Evolutionary conservation across 2,797 vertebrate genomes (phyloP), one percentile per base, ranked within the genome.

Genomic region (Rhodeus uyekii): DNA sequence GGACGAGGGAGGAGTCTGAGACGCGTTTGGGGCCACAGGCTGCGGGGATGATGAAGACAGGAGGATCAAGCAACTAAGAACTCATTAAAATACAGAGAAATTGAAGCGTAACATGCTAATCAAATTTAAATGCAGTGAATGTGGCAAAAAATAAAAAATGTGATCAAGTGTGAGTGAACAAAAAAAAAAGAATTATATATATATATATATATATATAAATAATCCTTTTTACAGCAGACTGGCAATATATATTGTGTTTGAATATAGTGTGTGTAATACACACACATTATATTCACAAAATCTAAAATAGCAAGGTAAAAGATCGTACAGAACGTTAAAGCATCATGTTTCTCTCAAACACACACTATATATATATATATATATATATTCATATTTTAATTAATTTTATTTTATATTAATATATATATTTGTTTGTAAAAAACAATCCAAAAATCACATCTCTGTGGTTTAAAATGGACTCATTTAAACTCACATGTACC

Each of bases 1-100:
- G 64, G 97, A 97, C 1, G 95, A 96, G 0, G 96, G 96, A 5
- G 97, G 96, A 16, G 96, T 97, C 84, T 98, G 94, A 22, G 95
- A 96, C 63, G 94, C 64, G 27, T 76, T 76, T 3, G 9, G 44
- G 48, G 48, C 46, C 2, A 60, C 32, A 78, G 87, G 68, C 87
- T 89, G 36, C 32, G 42, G 42, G 5, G 53, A 38, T 9, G 39
- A 48, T 29, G 29, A 42, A 46, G 5, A 53, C 36, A 55, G n/a
- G 19, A 77, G 16, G n/a, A 22, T 68, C 24, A 32, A 55, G 27
- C 44, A 48, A 42, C 7, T 38, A 39, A 50, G 3, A 32, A 24
- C n/a, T 42, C 13, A 27, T n/a, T 10, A 24, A 67, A 7, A 60
- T 32, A n/a, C 42, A n/a, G 48, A 32, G 29, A 13, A 55, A 29